These are phyloP conservation scores for Hylaea fasciaria DNA, from an alignment of 2,888 invertebrate genomes.

Conservation along the genomic window DNA sequence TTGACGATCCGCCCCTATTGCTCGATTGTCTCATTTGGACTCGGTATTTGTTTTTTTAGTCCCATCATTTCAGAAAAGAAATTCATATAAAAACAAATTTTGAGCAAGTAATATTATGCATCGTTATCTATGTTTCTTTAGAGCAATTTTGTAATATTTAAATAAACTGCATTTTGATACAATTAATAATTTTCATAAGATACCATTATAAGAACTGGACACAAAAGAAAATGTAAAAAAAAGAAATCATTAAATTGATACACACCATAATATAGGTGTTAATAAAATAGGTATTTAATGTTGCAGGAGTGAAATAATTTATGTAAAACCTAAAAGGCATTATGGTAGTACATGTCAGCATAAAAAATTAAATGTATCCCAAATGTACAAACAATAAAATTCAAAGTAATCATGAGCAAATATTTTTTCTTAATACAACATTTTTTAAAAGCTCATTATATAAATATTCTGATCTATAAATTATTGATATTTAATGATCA, in stretches of 20 bases:
- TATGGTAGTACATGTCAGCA: not conserved
- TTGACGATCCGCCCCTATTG: no score
- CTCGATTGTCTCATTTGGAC: no score
- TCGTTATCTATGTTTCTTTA: not conserved
- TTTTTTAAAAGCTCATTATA: constrained; percentile 78
- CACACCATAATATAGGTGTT: no score
- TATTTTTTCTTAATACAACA: constrained; percentile 67
- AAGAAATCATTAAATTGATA: no score
- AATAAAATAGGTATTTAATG: no score
- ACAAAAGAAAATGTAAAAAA: no score
- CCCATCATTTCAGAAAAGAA: no score
- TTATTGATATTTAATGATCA: constrained; percentile 32
- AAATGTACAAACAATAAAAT: constrained; percentile 48
- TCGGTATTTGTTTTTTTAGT: not conserved
- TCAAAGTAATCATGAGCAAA: constrained; percentile 72
- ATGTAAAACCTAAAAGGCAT: no score
- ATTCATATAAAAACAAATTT: constrained; percentile 12
- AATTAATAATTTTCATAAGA: constrained; percentile 14
- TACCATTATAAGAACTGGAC: no score
- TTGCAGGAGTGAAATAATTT: no score
- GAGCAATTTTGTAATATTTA: constrained; percentile 25
- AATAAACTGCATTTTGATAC: constrained; percentile 33
- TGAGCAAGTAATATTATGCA: constrained; percentile 25
- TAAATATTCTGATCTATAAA: constrained; percentile 53
- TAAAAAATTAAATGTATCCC: constrained; percentile 65